Conservation (phyloP, 2,888 invertebrate genomes). For the Neuroscelio doddi region DNA sequence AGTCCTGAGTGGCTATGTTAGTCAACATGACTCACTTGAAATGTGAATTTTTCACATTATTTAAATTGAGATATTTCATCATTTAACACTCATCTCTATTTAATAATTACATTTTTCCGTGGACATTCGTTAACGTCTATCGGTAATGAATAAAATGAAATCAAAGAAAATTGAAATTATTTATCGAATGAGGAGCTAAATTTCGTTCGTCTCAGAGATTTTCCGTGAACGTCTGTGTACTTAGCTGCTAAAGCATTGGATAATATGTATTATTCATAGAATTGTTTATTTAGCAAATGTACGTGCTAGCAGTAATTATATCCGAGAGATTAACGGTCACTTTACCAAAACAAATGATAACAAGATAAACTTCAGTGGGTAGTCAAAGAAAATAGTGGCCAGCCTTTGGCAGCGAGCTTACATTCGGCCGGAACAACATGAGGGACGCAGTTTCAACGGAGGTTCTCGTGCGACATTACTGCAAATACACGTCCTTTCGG, state of each 20-base stretch:
- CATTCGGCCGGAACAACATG: slow-evolving; percentile 53
- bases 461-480: slow-evolving; percentile 33
- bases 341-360: slow-evolving; percentile 55
- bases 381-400: slow-evolving; percentile 57
- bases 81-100: too few relatives aligned
- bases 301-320: slow-evolving; percentile 39
- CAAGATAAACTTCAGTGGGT: slow-evolving; percentile 55
- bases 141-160: too few relatives aligned
- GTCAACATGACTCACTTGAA: too few relatives aligned
- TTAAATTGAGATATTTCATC: too few relatives aligned
- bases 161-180: too few relatives aligned
- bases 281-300: slow-evolving; percentile 43
- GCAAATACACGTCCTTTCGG: slow-evolving; percentile 36
- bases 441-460: slow-evolving; percentile 27
- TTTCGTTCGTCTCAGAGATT: too few relatives aligned
- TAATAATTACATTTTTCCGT: too few relatives aligned
- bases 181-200: too few relatives aligned
- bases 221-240: slow-evolving; percentile 23
- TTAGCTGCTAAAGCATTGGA: slow-evolving; percentile 34
- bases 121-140: too few relatives aligned
- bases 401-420: slow-evolving; percentile 46
- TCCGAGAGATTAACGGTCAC: slow-evolving; percentile 46
- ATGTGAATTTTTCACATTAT: too few relatives aligned
- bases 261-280: slow-evolving; percentile 45
- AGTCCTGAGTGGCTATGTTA: too few relatives aligned